phyloP scores from a whole-genome alignment of 2,113 vertebrate genomes.

The Probosciger aterrimus region DNA sequence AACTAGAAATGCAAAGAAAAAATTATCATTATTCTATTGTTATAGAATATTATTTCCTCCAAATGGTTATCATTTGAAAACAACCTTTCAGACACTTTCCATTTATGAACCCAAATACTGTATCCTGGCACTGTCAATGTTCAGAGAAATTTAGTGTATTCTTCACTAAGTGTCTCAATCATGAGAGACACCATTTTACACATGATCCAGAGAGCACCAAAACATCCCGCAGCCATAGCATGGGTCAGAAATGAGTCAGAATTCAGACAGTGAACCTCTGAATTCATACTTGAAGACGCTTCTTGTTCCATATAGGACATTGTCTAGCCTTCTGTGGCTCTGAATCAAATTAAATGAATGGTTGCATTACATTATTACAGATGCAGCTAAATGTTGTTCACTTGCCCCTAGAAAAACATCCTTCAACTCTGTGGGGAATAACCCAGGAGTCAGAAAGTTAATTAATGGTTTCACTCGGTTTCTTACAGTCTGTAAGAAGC shows the following conservation, averaged over 20 bases:
- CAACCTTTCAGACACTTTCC: neutral
- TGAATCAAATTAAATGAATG: conserved; percentile 58
- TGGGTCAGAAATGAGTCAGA: neutral
- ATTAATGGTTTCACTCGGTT: conserved; percentile 6
- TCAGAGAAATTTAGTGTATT: neutral
- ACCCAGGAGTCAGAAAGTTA: conserved; percentile 31
- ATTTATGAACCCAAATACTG: neutral
- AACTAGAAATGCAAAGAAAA: neutral
- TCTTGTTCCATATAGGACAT: neutral
- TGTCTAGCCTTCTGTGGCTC: neutral
- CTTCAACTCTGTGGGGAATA: conserved; percentile 4
- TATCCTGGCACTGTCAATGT: neutral
- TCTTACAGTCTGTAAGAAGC: neutral
- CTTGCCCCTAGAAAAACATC: conserved; percentile 30
- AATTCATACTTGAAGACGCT: neutral
- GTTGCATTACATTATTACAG: conserved; percentile 43
- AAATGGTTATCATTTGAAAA: neutral
- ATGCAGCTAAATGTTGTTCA: conserved; percentile 23
- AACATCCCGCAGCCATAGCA: neutral
- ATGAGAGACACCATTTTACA: neutral
- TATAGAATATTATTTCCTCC: neutral
- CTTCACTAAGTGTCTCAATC: neutral
- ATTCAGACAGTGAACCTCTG: neutral
- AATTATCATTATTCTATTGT: neutral
- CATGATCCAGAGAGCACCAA: neutral